Evolutionary conservation across 1,140 invertebrate species (phyloP).

Genomic region (Papilio helenus): DNA sequence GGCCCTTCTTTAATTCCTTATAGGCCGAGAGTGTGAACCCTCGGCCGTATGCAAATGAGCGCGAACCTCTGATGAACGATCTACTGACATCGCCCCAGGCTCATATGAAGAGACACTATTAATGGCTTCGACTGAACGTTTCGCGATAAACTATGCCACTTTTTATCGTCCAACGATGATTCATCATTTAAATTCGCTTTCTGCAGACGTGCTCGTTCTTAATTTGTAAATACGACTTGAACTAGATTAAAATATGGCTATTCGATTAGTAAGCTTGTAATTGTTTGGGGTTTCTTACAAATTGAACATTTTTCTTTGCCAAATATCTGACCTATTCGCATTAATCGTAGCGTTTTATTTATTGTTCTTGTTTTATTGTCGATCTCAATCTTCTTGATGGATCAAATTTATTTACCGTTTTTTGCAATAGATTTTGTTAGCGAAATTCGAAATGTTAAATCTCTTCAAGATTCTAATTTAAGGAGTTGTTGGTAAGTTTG

Average conservation of each 20-base stretch:
- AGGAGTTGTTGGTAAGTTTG: background rate
- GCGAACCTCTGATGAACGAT: constrained; percentile 74
- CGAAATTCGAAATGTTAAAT: background rate
- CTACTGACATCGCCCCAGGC: constrained; percentile 52
- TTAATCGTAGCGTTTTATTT: constrained; percentile 22
- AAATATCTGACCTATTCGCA: constrained; percentile 20
- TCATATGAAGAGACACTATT: constrained; percentile 31
- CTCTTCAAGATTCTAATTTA: background rate
- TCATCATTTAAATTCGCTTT: constrained; percentile 19
- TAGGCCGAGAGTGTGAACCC: constrained; percentile 60
- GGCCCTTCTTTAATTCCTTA: constrained; percentile 72
- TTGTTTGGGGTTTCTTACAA: background rate
- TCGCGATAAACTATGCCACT: constrained; percentile 7
- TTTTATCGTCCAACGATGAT: constrained; percentile 24
- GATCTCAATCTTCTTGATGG: constrained; percentile 7
- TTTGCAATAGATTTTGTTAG: background rate
- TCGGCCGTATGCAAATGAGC: constrained; percentile 72
- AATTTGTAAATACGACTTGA: constrained; percentile 6
- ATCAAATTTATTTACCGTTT: constrained; percentile 7
- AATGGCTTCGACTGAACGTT: constrained; percentile 26
- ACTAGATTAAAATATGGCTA: constrained; percentile 17
- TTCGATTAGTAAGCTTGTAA: background rate
- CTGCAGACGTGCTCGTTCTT: constrained; percentile 4
- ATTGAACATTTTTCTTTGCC: constrained; percentile 13
- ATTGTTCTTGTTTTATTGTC: constrained; percentile 6